Evolutionary conservation across 2,888 invertebrate genomes (phyloP).

Genomic region (Entomobrya proxima): DNA sequence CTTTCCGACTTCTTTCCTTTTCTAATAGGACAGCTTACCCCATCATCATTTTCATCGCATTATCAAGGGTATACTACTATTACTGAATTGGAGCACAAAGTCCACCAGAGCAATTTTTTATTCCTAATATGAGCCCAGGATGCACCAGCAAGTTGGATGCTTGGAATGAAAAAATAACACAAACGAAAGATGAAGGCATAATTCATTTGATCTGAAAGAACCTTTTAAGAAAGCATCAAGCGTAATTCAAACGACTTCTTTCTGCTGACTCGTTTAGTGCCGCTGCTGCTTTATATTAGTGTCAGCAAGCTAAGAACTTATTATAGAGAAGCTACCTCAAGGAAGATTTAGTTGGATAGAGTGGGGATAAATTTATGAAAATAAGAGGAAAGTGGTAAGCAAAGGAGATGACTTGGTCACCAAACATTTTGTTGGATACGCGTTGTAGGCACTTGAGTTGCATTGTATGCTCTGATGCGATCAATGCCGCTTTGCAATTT

Average conservation of each 20-base stretch:
- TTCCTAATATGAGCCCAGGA: not conserved
- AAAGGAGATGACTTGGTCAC: too few relatives aligned
- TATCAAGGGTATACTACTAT: slow-evolving; percentile 38
- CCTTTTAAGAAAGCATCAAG: slow-evolving; percentile 63
- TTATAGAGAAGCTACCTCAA: slow-evolving; percentile 49
- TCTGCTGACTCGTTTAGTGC: slow-evolving; percentile 17
- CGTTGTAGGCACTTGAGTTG: too few relatives aligned
- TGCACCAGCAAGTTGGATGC: not conserved
- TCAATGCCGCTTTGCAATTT: too few relatives aligned
- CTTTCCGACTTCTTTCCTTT: not conserved
- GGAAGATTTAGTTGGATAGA: slow-evolving; percentile 25
- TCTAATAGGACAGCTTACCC: slow-evolving; percentile 22
- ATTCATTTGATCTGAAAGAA: slow-evolving; percentile 58
- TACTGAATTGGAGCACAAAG: slow-evolving; percentile 5
- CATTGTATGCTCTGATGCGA: too few relatives aligned
- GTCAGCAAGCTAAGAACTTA: slow-evolving; percentile 4
- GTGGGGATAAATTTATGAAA: not conserved
- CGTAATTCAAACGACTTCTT: slow-evolving; percentile 49
- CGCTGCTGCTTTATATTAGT: slow-evolving; percentile 41
- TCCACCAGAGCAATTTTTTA: not conserved
- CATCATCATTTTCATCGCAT: slow-evolving; percentile 38
- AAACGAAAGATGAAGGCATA: slow-evolving; percentile 32
- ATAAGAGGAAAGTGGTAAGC: not conserved
- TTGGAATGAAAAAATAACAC: not conserved
- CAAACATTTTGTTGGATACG: too few relatives aligned